Base-by-base conservation (phyloP, 2,113 vertebrate genomes). In the Rhinichthys klamathensis region DNA sequence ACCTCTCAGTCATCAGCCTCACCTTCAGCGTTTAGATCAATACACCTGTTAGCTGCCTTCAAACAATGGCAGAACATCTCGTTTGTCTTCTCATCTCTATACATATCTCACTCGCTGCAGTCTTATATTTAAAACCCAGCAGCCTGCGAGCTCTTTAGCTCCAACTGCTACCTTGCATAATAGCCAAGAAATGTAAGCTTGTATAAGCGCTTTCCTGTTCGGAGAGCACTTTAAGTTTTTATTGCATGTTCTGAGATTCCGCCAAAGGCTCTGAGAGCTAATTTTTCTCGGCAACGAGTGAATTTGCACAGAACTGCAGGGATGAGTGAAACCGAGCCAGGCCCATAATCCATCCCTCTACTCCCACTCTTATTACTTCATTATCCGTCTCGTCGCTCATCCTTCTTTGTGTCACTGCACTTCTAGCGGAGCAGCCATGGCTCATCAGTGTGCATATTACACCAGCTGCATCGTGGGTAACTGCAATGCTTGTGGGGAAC, bases 361-460 rank as follows among this genome's bases (percentile, higher is more conserved):
- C 82, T 78, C 85, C 83, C 82, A 78, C 85, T 85, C 75, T 75
- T 25, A 69, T 69, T 79, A 76, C 61, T 69, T 65, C 83, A 85
- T 69, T 58, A 69, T 67, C 18, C 51, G 21, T 60, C 49, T 61
- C 70, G 9, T 85, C 86, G 63, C 83, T 87, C 67, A 60, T 75
- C 35, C 80, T 73, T 61, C 51, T 49, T 49, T 63, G 44, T 84
- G 61, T 84, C 75, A 61, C 70, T 74, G 67, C 69, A 61, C 35
- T 56, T 80, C 60, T 80, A 9, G 35, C n/a, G 13, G 13, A 83
- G 49, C 23, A 60, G 72, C 63, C 85, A 58, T 76, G 27, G 58
- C 88, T 72, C 85, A 86, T 92, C 89, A 73, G 86, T 84, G 90
- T 86, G 80, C 27, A 80, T 82, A 63, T 51, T 89, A 56, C 88